These are phyloP conservation scores for Suricata suricatta DNA, from an alignment of 2,113 vertebrate genomes.

Conservation along the genomic window DNA sequence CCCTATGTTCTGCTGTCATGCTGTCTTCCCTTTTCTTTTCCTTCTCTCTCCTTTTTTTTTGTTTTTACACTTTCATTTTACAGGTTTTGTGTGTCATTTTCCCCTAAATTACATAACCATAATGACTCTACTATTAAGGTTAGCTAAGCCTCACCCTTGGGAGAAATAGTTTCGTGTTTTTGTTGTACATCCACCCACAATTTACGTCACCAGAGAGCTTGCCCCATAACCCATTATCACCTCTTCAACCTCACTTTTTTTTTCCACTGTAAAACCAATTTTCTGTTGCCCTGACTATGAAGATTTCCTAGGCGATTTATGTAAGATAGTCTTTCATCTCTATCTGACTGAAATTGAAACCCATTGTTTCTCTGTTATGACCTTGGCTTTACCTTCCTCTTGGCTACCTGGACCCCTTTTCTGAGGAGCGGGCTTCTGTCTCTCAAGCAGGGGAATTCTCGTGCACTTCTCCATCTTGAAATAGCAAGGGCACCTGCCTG, in stretches of 20 bases:
- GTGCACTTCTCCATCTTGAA: accelerated
- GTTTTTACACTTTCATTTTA: slow-evolving; percentile 4
- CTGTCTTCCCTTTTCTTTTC: neutral
- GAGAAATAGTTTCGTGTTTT: neutral
- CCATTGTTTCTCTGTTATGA: neutral
- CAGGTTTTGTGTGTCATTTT: slow-evolving; percentile 25
- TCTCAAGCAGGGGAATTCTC: neutral
- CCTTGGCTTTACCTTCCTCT: neutral
- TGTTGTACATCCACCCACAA: neutral
- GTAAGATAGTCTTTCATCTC: neutral
- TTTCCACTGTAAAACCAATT: neutral
- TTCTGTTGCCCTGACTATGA: neutral
- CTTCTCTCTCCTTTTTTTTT: neutral
- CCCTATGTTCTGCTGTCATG: neutral
- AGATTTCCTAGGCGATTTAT: neutral
- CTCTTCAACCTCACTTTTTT: neutral
- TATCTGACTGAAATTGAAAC: neutral
- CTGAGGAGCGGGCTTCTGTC: neutral
- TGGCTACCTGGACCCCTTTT: neutral
- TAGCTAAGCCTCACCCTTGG: neutral
- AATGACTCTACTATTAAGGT: neutral
- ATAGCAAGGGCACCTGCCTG: neutral
- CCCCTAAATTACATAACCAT: neutral
- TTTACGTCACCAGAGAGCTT: neutral
- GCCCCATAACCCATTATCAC: neutral